Evolutionary conservation across 2,113 vertebrate species (phyloP).

Genomic region (Hypocryptadius cinnamomeus): DNA sequence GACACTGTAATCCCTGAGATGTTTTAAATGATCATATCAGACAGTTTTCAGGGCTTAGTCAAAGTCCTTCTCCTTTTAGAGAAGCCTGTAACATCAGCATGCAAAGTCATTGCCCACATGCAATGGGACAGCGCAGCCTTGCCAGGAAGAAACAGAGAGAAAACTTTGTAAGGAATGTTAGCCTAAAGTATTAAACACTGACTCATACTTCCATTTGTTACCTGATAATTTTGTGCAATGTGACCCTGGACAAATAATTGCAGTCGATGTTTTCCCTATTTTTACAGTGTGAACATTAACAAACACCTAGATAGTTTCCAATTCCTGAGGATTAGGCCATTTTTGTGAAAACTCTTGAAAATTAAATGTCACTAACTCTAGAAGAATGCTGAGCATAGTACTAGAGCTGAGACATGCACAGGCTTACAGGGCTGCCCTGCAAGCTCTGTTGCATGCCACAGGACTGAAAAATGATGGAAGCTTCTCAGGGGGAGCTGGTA

Average conservation of each 20-base stretch:
- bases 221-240: background rate
- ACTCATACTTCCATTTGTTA: background rate
- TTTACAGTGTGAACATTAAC: background rate
- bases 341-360: background rate
- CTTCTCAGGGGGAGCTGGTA: background rate
- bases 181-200: background rate
- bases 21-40: background rate
- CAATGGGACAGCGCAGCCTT: background rate
- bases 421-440: background rate
- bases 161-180: background rate
- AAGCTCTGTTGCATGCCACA: background rate
- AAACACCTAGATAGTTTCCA: background rate
- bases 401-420: background rate
- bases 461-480: background rate
- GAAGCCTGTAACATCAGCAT: background rate
- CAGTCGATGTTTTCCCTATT: background rate
- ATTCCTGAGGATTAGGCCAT: background rate
- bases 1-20: background rate
- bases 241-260: background rate
- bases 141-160: background rate
- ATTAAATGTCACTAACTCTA: background rate
- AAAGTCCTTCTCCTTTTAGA: background rate
- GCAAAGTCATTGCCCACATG: background rate
- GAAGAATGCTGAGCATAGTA: background rate
- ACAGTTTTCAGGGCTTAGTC: background rate